Percentiles rank a stretch among this genome's conserved stretches.
Evolutionary conservation across 2,888 invertebrate genomes (phyloP).

Genomic region (Pegoplata infirma): DNA sequence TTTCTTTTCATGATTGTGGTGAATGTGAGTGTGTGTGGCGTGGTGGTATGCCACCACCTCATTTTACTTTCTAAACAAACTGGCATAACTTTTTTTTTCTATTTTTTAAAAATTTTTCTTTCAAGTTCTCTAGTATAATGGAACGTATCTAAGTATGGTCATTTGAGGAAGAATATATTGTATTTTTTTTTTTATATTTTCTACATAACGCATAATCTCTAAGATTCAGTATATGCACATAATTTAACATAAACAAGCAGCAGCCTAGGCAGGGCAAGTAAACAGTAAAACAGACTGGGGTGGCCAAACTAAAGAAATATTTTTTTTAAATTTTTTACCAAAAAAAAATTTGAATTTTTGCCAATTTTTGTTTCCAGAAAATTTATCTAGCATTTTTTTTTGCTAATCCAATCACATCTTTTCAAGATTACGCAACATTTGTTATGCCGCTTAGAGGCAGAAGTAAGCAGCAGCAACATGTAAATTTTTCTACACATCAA

Average conservation of each 20-base stretch:
- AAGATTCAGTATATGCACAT: constrained; percentile 56
- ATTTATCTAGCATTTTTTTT: constrained; percentile 29
- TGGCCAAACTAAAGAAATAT: constrained; percentile 12
- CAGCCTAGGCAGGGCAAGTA: background rate
- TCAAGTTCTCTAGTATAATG: constrained; percentile 11
- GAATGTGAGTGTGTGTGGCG: constrained; percentile 33
- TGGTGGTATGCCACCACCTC: constrained; percentile 33
- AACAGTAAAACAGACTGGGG: background rate
- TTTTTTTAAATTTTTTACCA: constrained; percentile 31
- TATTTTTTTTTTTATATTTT: constrained; percentile 20
- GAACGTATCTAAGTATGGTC: constrained; percentile 55
- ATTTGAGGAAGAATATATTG: constrained; percentile 58
- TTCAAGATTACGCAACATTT: constrained; percentile 55
- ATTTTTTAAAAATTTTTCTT: background rate
- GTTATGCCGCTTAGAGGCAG: constrained; percentile 27
- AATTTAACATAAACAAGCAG: constrained; percentile 58
- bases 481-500: constrained; percentile 35
- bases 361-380: background rate
- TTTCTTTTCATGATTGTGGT: constrained; percentile 8
- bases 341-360: constrained; percentile 18
- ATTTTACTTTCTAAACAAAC: constrained; percentile 62
- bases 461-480: constrained; percentile 10
- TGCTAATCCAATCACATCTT: constrained; percentile 39
- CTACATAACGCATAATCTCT: constrained; percentile 16
- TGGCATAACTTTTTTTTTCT: constrained; percentile 31